Percentiles rank a stretch among this genome's conserved stretches.
These are phyloP conservation scores for Azemiops feae DNA, from an alignment of 2,113 vertebrate species.

Conservation along the genomic window DNA sequence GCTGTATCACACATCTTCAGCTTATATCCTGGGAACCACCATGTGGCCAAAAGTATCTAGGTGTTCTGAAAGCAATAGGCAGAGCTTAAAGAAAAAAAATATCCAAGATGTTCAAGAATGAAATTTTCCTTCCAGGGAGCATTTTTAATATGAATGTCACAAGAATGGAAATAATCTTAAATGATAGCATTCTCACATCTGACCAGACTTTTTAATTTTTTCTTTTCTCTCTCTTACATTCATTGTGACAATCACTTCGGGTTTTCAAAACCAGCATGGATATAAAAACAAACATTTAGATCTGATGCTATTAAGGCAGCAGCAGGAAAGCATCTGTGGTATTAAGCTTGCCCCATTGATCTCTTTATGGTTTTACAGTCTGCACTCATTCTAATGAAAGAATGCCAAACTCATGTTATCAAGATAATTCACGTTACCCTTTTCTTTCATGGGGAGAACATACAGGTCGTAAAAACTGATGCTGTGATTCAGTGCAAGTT, in stretches of 20 bases:
- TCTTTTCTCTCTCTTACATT: not conserved
- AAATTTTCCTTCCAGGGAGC: not conserved
- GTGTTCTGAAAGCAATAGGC: not conserved
- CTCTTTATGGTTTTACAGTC: slow-evolving; percentile 34
- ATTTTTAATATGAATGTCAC: not conserved
- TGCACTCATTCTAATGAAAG: not conserved
- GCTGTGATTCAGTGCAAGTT: not conserved
- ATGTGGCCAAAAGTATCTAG: not conserved
- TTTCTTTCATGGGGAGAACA: not conserved
- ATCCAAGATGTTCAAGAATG: not conserved
- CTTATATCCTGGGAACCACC: not conserved
- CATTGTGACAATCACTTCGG: slow-evolving; percentile 2
- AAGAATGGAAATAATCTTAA: not conserved
- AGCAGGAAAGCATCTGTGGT: slow-evolving; percentile 35
- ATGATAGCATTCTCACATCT: rapidly evolving
- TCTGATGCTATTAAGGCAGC: slow-evolving; percentile 28
- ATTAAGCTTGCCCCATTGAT: slow-evolving; percentile 44
- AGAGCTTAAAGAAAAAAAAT: not conserved
- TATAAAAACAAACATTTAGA: slow-evolving; percentile 30
- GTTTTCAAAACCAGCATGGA: slow-evolving; percentile 6
- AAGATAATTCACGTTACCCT: not conserved
- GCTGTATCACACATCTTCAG: not conserved
- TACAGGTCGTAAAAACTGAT: not conserved
- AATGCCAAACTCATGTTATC: not conserved
- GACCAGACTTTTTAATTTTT: not conserved